phyloP scores from a whole-genome alignment of 1,140 invertebrate genomes.

The Globodera ellingtonae region DNA sequence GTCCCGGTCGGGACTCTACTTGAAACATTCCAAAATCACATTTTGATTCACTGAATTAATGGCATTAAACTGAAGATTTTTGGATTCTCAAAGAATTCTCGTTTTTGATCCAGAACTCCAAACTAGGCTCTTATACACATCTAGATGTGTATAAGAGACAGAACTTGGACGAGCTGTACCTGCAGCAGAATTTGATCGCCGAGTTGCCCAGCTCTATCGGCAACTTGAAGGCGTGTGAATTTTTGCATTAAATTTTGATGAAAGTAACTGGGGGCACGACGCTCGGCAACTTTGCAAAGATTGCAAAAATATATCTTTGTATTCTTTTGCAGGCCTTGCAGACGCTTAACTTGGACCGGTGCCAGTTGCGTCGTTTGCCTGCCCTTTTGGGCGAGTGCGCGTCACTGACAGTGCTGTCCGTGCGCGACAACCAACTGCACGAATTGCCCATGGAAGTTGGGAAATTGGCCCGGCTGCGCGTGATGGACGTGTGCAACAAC shows the following conservation, averaged over 20 bases:
- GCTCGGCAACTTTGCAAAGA: too few relatives aligned
- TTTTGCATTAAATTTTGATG: too few relatives aligned
- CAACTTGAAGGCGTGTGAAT: conserved; percentile 73
- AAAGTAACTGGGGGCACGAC: too few relatives aligned
- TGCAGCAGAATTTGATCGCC: conserved; percentile 94
- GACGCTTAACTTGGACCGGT: conserved; percentile 95
- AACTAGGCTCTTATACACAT: too few relatives aligned
- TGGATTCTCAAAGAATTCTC: too few relatives aligned
- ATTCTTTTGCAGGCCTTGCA: conserved; percentile 73
- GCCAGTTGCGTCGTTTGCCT: conserved; percentile 84
- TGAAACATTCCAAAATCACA: too few relatives aligned
- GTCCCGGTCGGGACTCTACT: too few relatives aligned
- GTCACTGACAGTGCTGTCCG: conserved; percentile 84
- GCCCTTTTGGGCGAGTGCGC: conserved; percentile 70
- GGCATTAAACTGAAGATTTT: too few relatives aligned
- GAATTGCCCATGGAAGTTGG: conserved; percentile 88
- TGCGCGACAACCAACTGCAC: conserved; percentile 90
- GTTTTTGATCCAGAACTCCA: too few relatives aligned
- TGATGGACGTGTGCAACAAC: conserved; percentile 95
- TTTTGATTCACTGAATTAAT: too few relatives aligned
- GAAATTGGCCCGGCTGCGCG: conserved; percentile 86
- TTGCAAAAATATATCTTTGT: not conserved
- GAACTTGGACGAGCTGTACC: conserved; percentile 92
- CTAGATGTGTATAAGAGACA: too few relatives aligned
- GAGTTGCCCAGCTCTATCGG: conserved; percentile 89